Evolutionary conservation across 1,140 invertebrate species (phyloP), one percentile per base, ranked within the genome.

Genomic region (Trinorchestia longiramus): DNA sequence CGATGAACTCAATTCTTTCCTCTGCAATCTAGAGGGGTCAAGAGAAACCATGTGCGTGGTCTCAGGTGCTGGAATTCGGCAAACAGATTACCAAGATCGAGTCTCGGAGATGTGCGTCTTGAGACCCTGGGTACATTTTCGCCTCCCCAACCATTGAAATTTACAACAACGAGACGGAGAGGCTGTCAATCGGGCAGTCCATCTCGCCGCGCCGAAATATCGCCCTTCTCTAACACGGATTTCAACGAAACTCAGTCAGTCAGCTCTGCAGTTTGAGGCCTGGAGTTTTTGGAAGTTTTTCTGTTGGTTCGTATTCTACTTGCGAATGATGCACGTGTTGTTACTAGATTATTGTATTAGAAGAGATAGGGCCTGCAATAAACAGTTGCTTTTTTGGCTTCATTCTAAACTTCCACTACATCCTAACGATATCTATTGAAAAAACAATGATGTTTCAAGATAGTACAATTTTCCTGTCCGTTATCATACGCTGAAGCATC

Each of bases 161-260:
- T 94, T 94, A 43, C 44, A 47, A 43, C 92, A 94, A 45, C 92
- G 43, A 94, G 92, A 94, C 92, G 44, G 44, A 94, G 92, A 47
- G 92, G 43, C 44, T 94, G 92, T 94, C 92, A 94, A 94, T 94
- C 92, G 92, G 44, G 36, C 43, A 40, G 43, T 94, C 92, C 92
- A 94, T 94, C 92, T 94, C 44, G 44, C 43, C 19, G 43, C 92
- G 43, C 92, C 44, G 92, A 94, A 45, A 94, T 94, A 94, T 94
- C 92, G 92, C 44, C 43, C 47, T 44, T 94, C 41, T 94, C 92
- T 47, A 94, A 94, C 43, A 15, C 43, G 92, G 92, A 94, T 45
- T 94, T 47, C 92, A n/a, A n/a, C 41, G 36, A 94, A n/a, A 43
- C 92, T 42, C 41, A 43, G 41, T 36, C 41, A 40, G 87, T 42